Evolutionary conservation across 2,113 vertebrate species (phyloP), one percentile per base, ranked within the genome.

Genomic region (Oncorhynchus kisutch): DNA sequence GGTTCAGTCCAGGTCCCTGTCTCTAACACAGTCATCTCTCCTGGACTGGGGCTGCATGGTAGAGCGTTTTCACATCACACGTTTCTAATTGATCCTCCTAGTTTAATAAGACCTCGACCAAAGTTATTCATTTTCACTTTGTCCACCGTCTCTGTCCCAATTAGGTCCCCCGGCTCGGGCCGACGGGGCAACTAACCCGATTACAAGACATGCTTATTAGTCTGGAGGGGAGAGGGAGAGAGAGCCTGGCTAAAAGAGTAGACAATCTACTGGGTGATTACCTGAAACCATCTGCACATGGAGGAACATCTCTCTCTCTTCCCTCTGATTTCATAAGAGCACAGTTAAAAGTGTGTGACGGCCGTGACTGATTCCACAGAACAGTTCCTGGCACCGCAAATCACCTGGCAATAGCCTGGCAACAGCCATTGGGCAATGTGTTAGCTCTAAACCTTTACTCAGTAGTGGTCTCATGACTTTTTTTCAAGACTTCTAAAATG

Each of bases 101-200:
- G 96, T 95, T 96, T 95, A 96, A 95, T 95, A 95, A 96, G 95
- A 96, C 96, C 27, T 96, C 95, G 94, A 97, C 95, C 96, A 96
- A 97, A 97, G 96, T 97, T 98, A 97, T 97, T 98, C 96, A 98
- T 99, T 98, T 98, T 97, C 96, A 97, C 95, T 98, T 97, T 96
- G 97, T 96, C 95, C 96, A 31, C 3, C 96, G 95, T 95, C 95
- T 96, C 95, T 95, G 96, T 98, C 96, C 96, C 96, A 98, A 97
- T 98, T 98, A 97, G 94, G 96, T 97, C 96, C 96, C 96, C 96
- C 93, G 91, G 95, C 95, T 95, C 94, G 94, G 95, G 94, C 96
- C 95, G 93, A 93, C 94, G 95, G 94, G 93, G 93, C 94, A 89
- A 94, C 95, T 96, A 96, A 98, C 95, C 92, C 93, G 94, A 97